Evolutionary conservation across 2,113 vertebrate species (phyloP), one percentile per base, ranked within the genome.

Genomic region (Notechis scutatus): DNA sequence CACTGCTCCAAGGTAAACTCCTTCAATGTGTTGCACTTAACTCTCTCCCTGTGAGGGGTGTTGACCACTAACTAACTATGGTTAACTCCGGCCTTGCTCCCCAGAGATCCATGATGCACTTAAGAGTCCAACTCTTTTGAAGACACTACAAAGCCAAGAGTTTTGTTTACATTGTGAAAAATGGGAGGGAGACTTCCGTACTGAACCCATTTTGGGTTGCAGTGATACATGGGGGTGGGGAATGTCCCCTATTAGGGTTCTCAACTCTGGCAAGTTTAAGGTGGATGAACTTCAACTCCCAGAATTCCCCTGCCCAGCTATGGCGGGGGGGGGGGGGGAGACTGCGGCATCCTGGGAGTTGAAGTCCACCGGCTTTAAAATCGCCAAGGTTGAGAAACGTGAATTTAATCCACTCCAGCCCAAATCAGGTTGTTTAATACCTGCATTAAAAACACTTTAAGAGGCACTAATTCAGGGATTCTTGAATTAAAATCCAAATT

Each of bases 1-100:
- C 26, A 5, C 4, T n/a, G 4, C 1, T 64, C 61, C 29, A 20
- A 6, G 54, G 15, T 20, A 20, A 47, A 45, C 26, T 56, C 54
- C 18, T 55, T 55, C 34, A 9, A 47, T 39, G 10, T 90, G 59
- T 93, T 93, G 92, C 88, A 86, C 88, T 93, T 90, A 39, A 50
- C 8, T 0, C 1, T 42, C 15, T 74, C 50, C 47, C 59, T 55
- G 42, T 26, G 45, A 47, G 88, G 59, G 57, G 15, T 29, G 52
- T 26, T n/a, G 29, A 74, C n/a, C 45, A 50, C 2, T 24, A 39
- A 24, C 15, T 5, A 47, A 45, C 50, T 8, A 6, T 21, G 61
- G 50, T 50, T 34, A 34, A 47, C 69, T 29, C n/a, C 59, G 9
- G 39, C 92, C 18, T 29, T 54, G 18, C 42, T 5, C 34, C 50